Evolutionary conservation across 2,113 vertebrate genomes (phyloP), one percentile per base, ranked within the genome.

Genomic region (Nothocercus julius): DNA sequence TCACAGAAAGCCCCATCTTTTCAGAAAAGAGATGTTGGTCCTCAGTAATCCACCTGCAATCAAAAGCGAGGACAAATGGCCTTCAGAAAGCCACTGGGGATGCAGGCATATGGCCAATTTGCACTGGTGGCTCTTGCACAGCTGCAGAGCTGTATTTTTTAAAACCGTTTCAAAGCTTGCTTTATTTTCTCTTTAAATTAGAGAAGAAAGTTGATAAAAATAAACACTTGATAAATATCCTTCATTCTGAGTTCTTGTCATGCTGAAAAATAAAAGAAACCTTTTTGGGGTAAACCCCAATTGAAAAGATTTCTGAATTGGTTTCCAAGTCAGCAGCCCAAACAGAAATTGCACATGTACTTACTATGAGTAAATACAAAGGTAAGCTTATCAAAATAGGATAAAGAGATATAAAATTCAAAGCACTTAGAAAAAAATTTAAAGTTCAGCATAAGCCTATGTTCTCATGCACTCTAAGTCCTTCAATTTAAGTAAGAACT

Each of bases 41-140:
- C 7, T 0, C 7, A 30, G 30, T 25, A 30, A 40, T 40, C 38
- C 34, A 38, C 4, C 11, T 14, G 28, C 21, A 8, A 2, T 5
- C 44, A 30, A 44, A n/a, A 58, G 3, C 20, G 25, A 1, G 1
- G 6, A 17, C 22, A 19, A 25, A 34, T 30, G 34, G 27, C 7
- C 1, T 1, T 15, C 11, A 67, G 63, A 56, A 38, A 12, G 20
- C 11, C 18, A 15, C 44, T 13, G 42, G 28, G 5, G 25, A 20
- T n/a, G 40, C 21, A 14, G 0, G 0, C 1, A 56, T 9, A 10
- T 56, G 4, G 28, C 9, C 77, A 49, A 40, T 17, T 58, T 25
- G 21, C 54, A 2, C 59, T 28, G 32, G 7, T 24, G 64, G 8
- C 47, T 80, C 34, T 45, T 24, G 40, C 6, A 4, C 49, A 58